Base-by-base conservation (phyloP, 2,888 invertebrate species). In the Conops quadrifasciatus region DNA sequence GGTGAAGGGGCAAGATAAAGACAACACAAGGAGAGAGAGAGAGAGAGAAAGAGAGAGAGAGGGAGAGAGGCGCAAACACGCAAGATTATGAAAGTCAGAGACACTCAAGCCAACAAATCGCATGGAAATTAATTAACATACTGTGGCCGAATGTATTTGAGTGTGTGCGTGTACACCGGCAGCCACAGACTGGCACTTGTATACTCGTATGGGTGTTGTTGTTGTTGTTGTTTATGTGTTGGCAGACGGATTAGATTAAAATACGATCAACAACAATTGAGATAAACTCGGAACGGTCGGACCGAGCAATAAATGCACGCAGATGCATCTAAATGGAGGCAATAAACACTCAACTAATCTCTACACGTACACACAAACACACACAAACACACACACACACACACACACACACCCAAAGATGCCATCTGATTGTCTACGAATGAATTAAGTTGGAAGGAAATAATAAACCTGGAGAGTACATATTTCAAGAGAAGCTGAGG, bases 71-170 rank as follows among this genome's bases (percentile, higher is more conserved):
- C 9, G 2, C 53, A 53, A 21, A 5, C 49, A 15, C 1, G 16
- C 9, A 13, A 13, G 58, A 58, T 58, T 19, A 58, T 58, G 24
- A 58, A 58, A 28, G 26, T 28, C 24, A 28, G 26, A 53, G n/a
- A 36, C 53, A 56, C 21, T 1, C 53, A 58, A 9, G 2, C 28
- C 1, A 24, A 16, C 58, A 58, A 15, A 58, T 1, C 13, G 13
- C 11, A 28, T 26, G 58, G 16, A 58, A 58, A 58, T 58, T 26
- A 58, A 58, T 58, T 58, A 58, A 58, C 58, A 28, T 19, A 28
- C 15, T 24, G 15, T 5, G 26, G 58, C 5, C 21, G 19, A 53
- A n/a, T 19, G 19, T 49, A 49, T 49, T 16, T 3, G 4, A 4
- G 36, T 36, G 36, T 36, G 36, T 36, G 5, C 9, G 36, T 36